Conservation (phyloP, 1,140 invertebrate genomes). For the Dryas iulia region DNA sequence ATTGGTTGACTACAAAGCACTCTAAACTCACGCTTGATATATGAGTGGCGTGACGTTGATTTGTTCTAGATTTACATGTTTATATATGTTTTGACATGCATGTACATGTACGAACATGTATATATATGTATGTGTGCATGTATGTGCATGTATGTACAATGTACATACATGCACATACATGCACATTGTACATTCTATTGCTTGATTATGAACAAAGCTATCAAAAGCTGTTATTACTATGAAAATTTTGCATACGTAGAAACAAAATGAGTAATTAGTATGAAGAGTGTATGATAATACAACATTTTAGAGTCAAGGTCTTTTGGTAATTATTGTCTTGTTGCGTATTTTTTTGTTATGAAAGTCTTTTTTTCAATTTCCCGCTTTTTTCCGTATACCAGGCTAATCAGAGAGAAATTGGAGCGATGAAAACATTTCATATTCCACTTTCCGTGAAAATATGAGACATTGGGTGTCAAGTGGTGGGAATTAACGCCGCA, state of each 20-base stretch:
- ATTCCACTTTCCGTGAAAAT: no score
- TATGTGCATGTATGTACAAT: no score
- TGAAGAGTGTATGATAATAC: neutral
- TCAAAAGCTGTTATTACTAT: neutral
- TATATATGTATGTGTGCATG: no score
- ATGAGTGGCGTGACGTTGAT: constrained; percentile 21
- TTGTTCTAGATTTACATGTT: constrained; percentile 22
- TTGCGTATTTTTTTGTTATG: neutral
- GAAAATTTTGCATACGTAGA: neutral
- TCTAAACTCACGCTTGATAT: constrained; percentile 18
- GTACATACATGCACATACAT: no score
- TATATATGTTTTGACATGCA: constrained; percentile 6
- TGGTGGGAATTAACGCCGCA: no score
- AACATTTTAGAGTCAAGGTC: neutral
- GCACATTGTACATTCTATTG: no score
- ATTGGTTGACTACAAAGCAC: constrained; percentile 23
- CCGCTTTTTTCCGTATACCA: no score
- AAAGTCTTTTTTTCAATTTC: no score
- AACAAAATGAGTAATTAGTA: neutral
- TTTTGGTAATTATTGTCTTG: neutral
- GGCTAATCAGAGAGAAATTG: no score
- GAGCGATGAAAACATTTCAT: no score
- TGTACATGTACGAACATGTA: no score
- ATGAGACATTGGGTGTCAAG: no score
- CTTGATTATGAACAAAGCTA: neutral